These are phyloP conservation scores for Tenebrosternarchus preto DNA, from an alignment of 2,113 vertebrate genomes.

Conservation along the genomic window DNA sequence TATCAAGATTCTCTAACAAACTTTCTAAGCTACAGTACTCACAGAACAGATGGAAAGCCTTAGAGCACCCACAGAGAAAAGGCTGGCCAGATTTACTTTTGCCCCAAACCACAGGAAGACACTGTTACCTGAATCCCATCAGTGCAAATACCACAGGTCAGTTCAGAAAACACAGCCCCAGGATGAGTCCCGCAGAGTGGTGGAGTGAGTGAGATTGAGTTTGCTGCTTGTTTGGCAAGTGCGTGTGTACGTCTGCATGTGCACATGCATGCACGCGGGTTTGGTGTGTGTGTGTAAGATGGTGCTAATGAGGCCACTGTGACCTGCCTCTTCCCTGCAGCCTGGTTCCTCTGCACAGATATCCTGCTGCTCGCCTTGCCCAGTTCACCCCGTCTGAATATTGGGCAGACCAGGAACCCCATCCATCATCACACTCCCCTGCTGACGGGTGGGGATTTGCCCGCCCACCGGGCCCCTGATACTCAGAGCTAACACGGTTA, in stretches of 20 bases:
- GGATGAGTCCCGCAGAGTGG: conserved; percentile 39
- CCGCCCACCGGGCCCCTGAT: conserved; percentile 54
- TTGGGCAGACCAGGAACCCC: conserved; percentile 43
- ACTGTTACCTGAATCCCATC: conserved; percentile 43
- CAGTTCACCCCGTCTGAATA: conserved; percentile 62
- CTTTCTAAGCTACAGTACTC: neutral
- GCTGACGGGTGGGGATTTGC: conserved; percentile 36
- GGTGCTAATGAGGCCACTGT: conserved; percentile 52
- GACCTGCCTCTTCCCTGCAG: conserved; percentile 44
- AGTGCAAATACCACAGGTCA: conserved; percentile 46
- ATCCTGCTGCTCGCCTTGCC: conserved; percentile 56
- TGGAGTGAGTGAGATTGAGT: conserved; percentile 51
- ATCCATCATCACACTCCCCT: conserved; percentile 64
- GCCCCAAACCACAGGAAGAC: conserved; percentile 24
- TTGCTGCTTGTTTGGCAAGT: conserved; percentile 29
- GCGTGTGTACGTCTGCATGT: conserved; percentile 40
- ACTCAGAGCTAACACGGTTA: conserved; percentile 53
- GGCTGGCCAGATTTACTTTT: conserved; percentile 29
- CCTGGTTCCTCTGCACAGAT: conserved; percentile 57
- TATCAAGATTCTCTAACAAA: conserved; percentile 3
- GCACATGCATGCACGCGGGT: conserved; percentile 23
- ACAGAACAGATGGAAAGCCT: neutral
- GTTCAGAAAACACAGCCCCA: conserved; percentile 33
- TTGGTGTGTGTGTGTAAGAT: conserved; percentile 45
- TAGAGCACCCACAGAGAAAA: conserved; percentile 30